Percentiles rank a stretch among this genome's conserved stretches.
Evolutionary conservation across 2,888 invertebrate species (phyloP).

Genomic region (Willowsia nigromaculata): DNA sequence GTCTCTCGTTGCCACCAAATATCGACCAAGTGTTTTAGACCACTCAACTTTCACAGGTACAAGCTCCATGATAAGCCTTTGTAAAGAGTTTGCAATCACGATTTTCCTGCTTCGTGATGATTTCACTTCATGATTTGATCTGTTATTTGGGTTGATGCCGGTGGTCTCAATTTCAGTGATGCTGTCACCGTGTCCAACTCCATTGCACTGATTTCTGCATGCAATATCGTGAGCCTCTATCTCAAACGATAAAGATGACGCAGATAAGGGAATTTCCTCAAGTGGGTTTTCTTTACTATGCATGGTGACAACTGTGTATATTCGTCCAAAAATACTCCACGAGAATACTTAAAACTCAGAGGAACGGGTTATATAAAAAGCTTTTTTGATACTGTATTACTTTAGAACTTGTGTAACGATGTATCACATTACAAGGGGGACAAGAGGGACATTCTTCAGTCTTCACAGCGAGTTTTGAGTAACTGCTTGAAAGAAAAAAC

Average conservation of each 20-base stretch:
- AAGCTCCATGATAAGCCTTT: constrained; percentile 31
- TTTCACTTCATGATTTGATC: neutral
- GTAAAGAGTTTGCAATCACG: constrained; percentile 2
- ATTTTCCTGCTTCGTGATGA: neutral
- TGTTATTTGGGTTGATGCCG: neutral
- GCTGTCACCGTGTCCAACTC: neutral
- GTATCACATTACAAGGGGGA: neutral
- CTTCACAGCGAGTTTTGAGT: neutral
- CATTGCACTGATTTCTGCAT: neutral
- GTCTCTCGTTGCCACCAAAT: constrained; percentile 62
- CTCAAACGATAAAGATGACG: constrained; percentile 9
- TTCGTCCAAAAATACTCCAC: neutral
- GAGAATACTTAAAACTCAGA: neutral
- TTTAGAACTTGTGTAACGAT: neutral
- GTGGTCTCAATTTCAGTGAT: neutral
- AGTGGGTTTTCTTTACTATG: constrained; percentile 22
- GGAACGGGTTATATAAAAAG: too few species aligned
- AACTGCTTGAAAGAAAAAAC: neutral
- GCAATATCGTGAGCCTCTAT: neutral
- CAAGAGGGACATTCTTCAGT: neutral
- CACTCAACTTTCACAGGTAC: constrained; percentile 62
- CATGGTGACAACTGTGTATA: neutral
- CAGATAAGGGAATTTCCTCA: constrained; percentile 22
- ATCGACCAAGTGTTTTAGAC: constrained; percentile 31
- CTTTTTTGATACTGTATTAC: too few species aligned